Evolutionary conservation across 2,113 vertebrate genomes (phyloP).

Genomic region (Oxygymnocypris stewartii): DNA sequence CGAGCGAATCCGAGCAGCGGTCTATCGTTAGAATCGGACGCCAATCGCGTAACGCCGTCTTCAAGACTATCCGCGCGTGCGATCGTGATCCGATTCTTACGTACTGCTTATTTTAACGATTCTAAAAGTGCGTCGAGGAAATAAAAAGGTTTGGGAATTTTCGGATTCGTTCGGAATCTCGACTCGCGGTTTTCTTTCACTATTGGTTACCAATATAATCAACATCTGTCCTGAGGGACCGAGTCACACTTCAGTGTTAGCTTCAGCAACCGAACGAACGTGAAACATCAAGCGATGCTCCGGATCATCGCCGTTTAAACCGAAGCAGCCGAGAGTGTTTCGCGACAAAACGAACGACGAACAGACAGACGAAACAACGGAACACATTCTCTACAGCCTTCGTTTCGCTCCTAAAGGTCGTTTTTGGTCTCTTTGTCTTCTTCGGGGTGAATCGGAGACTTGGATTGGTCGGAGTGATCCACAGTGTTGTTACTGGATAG

Average conservation of each 20-base stretch:
- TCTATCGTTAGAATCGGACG: neutral
- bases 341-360: conserved; percentile 51
- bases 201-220: conserved; percentile 84
- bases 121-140: conserved; percentile 1
- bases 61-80: conserved; percentile 35
- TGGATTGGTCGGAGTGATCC: conserved; percentile 64
- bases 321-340: conserved; percentile 59
- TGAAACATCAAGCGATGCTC: conserved; percentile 64
- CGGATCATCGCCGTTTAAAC: conserved; percentile 48
- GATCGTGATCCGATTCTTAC: neutral
- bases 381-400: conserved; percentile 54
- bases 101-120: neutral
- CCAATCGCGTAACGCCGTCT: conserved; percentile 3
- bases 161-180: conserved; percentile 73
- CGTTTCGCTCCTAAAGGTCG: conserved; percentile 61
- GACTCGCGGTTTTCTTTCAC: conserved; percentile 75
- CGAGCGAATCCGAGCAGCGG: conserved; percentile 51
- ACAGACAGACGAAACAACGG: conserved; percentile 24
- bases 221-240: conserved; percentile 79
- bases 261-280: conserved; percentile 57
- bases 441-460: conserved; percentile 60
- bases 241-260: conserved; percentile 64
- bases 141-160: too few relatives aligned
- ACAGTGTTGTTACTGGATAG: conserved; percentile 59
- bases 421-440: conserved; percentile 75